Evolutionary conservation across 2,113 vertebrate species (phyloP).

Genomic region (Sander lucioperca): DNA sequence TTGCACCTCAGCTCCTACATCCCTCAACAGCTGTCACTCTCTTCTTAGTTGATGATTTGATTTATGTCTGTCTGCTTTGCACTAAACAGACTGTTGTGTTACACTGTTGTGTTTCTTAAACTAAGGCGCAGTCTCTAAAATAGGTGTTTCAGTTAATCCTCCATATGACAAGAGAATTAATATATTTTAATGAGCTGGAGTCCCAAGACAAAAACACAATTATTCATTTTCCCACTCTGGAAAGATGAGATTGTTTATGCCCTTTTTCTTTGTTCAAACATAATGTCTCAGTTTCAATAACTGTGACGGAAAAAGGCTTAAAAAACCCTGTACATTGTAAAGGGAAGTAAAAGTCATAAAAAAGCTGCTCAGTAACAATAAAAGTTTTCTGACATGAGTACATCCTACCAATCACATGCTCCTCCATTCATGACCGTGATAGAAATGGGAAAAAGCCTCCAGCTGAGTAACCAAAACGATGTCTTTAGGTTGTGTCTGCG

Average conservation of each 20-base stretch:
- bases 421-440: slow-evolving; percentile 9
- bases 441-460: slow-evolving; percentile 19
- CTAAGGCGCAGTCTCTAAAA: slow-evolving; percentile 1
- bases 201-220: slow-evolving; percentile 5
- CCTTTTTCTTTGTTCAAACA: neutral
- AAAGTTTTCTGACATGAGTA: neutral
- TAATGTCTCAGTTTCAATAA: neutral
- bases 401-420: neutral
- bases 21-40: slow-evolving; percentile 36
- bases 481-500: slow-evolving; percentile 14
- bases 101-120: neutral
- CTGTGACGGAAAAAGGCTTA: neutral
- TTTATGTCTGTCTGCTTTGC: slow-evolving; percentile 25
- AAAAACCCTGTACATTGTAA: neutral
- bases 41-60: slow-evolving; percentile 22
- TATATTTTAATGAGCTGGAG: slow-evolving; percentile 8
- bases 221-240: slow-evolving; percentile 3
- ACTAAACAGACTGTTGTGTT: neutral
- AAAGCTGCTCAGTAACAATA: neutral
- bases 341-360: neutral
- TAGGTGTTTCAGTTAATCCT: slow-evolving; percentile 12
- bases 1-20: slow-evolving; percentile 18
- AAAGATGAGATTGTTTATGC: neutral
- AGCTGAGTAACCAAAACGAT: slow-evolving; percentile 8
- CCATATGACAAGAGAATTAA: neutral